phyloP scores from a whole-genome alignment of 2,888 invertebrate genomes.

The Ariolimax columbianus region DNA sequence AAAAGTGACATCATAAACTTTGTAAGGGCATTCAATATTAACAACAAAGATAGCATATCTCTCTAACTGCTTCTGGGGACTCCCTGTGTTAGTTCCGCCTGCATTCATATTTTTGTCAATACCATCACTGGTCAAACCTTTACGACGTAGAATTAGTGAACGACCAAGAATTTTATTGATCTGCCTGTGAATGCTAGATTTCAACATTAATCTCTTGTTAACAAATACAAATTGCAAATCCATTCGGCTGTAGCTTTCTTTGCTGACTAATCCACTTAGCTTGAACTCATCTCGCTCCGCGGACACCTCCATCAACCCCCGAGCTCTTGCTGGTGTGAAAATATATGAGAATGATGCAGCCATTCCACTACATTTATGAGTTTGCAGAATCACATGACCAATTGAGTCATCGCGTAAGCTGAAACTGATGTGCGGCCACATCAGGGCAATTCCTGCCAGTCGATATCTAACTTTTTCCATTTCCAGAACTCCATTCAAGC shows the following conservation, averaged over 20 bases:
- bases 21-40: slow-evolving; percentile 81
- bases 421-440: slow-evolving; percentile 84
- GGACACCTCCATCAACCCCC: slow-evolving; percentile 78
- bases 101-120: slow-evolving; percentile 19
- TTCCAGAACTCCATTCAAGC: slow-evolving; percentile 81
- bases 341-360: slow-evolving; percentile 81
- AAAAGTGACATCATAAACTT: slow-evolving; percentile 80
- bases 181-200: slow-evolving; percentile 81
- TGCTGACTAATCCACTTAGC: slow-evolving; percentile 83
- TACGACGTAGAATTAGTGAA: slow-evolving; percentile 62
- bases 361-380: slow-evolving; percentile 82
- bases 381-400: slow-evolving; percentile 83
- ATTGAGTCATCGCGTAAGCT: slow-evolving; percentile 85
- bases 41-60: slow-evolving; percentile 81
- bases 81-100: slow-evolving; percentile 47
- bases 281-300: slow-evolving; percentile 80
- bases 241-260: slow-evolving; percentile 79
- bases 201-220: slow-evolving; percentile 83
- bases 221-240: slow-evolving; percentile 84
- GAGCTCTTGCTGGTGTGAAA: slow-evolving; percentile 79
- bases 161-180: slow-evolving; percentile 78
- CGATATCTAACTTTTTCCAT: slow-evolving; percentile 82
- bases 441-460: slow-evolving; percentile 84
- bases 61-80: slow-evolving; percentile 68
- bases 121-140: slow-evolving; percentile 37